Evolutionary conservation across 1,140 invertebrate genomes (phyloP).

Genomic region (Drosophila mauritiana): DNA sequence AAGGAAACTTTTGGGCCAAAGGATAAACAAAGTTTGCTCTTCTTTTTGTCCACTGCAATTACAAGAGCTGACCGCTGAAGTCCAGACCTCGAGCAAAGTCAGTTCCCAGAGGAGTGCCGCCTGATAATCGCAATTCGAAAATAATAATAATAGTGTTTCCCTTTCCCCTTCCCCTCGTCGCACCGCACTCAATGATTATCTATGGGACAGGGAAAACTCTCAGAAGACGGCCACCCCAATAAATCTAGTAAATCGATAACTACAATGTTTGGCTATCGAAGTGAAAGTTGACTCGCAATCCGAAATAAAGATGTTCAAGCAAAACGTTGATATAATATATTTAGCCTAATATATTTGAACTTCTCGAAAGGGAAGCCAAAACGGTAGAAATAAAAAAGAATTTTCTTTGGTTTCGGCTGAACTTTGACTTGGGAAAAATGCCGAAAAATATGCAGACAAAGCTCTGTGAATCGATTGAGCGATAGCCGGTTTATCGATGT

Average conservation of each 20-base stretch:
- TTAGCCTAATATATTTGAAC: neutral
- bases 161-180: neutral
- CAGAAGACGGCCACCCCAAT: neutral
- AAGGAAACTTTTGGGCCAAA: conserved; percentile 24
- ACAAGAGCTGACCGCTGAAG: conserved; percentile 34
- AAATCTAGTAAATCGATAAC: neutral
- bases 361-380: neutral
- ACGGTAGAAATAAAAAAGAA: no score
- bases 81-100: neutral
- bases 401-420: no score
- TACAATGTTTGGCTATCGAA: neutral
- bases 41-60: conserved; percentile 67
- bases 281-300: neutral
- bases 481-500: neutral
- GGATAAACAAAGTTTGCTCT: conserved; percentile 50
- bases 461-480: conserved; percentile 1
- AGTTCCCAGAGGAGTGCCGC: conserved; percentile 12
- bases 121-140: conserved; percentile 73
- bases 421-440: no score
- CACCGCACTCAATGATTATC: conserved; percentile 58
- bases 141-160: conserved; percentile 70
- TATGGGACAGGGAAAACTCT: conserved; percentile 50
- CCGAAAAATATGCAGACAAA: conserved; percentile 6
- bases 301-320: neutral
- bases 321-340: no score